Percentiles rank a stretch among this genome's conserved stretches.
Evolutionary conservation across 2,797 vertebrate species (phyloP).

Genomic region (Sparidentex hasta): DNA sequence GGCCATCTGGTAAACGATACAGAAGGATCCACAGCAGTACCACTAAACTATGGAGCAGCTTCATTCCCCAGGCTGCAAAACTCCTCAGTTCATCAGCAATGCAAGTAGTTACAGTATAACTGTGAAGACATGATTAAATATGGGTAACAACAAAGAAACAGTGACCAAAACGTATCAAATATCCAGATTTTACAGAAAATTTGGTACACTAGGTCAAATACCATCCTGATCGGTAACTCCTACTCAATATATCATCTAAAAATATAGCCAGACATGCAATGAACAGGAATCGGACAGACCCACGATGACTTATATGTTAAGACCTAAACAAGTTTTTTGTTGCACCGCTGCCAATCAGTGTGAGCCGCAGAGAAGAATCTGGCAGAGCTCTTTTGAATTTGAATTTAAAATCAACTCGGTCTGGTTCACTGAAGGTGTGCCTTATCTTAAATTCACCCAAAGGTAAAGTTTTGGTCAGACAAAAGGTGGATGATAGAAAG

Average conservation of each 20-base stretch:
- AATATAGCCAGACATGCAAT: neutral
- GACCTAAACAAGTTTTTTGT: neutral
- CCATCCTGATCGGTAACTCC: neutral
- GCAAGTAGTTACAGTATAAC: too few relatives aligned
- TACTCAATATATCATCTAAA: neutral
- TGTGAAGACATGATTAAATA: too few relatives aligned
- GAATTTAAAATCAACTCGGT: slow-evolving; percentile 32
- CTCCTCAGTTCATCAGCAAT: too few relatives aligned
- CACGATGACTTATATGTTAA: slow-evolving; percentile 8
- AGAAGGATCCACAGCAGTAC: too few relatives aligned
- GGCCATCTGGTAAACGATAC: too few relatives aligned
- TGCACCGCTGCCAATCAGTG: slow-evolving; percentile 25
- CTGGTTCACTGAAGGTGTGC: slow-evolving; percentile 18
- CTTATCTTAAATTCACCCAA: slow-evolving; percentile 17
- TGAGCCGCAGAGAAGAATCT: slow-evolving; percentile 23
- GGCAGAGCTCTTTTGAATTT: slow-evolving; percentile 9
- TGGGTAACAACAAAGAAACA: too few relatives aligned
- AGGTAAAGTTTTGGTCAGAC: neutral
- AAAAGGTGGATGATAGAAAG: neutral
- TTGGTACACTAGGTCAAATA: neutral
- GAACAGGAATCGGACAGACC: slow-evolving; percentile 2
- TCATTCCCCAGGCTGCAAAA: too few relatives aligned
- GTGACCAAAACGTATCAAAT: neutral
- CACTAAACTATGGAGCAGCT: too few relatives aligned
- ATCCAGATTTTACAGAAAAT: neutral